Evolutionary conservation across 2,888 invertebrate genomes (phyloP).

Genomic region (Cosmorhoe ocellata): DNA sequence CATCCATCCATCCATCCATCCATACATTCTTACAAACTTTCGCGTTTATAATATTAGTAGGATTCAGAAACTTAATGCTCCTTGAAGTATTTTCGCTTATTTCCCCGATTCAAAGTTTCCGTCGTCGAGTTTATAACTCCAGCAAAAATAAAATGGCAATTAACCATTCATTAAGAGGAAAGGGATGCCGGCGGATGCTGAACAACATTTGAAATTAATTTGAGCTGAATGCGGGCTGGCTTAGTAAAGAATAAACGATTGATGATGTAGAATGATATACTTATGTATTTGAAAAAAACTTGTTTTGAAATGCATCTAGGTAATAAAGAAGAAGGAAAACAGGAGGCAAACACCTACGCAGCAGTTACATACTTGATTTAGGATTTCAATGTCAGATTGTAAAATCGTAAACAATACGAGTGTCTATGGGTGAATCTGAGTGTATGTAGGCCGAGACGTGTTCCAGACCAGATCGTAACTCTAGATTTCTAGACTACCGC

Average conservation of each 20-base stretch:
- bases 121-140: slow-evolving; percentile 10
- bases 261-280: slow-evolving; percentile 1
- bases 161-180: slow-evolving; percentile 20
- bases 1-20: too few relatives aligned
- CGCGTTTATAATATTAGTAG: too few relatives aligned
- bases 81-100: too few relatives aligned
- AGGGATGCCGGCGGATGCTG: slow-evolving; percentile 24
- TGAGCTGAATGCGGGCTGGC: slow-evolving; percentile 8
- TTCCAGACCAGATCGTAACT: slow-evolving; percentile 56
- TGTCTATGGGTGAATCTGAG: slow-evolving; percentile 21
- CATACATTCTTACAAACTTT: too few relatives aligned
- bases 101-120: slow-evolving; percentile 5
- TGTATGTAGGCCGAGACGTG: slow-evolving; percentile 51
- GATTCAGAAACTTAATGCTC: too few relatives aligned
- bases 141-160: slow-evolving; percentile 19
- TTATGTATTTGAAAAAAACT: too few relatives aligned
- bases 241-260: slow-evolving; percentile 1
- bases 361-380: not conserved
- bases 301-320: too few relatives aligned
- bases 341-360: too few relatives aligned
- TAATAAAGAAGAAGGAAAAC: too few relatives aligned
- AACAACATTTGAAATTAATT: slow-evolving; percentile 14
- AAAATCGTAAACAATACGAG: slow-evolving; percentile 21
- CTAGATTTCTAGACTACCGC: slow-evolving; percentile 60
- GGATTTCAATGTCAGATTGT: slow-evolving; percentile 1